Evolutionary conservation across 92 coral and sea anemone species (phyloP).

Genomic region (Siderastrea radians): DNA sequence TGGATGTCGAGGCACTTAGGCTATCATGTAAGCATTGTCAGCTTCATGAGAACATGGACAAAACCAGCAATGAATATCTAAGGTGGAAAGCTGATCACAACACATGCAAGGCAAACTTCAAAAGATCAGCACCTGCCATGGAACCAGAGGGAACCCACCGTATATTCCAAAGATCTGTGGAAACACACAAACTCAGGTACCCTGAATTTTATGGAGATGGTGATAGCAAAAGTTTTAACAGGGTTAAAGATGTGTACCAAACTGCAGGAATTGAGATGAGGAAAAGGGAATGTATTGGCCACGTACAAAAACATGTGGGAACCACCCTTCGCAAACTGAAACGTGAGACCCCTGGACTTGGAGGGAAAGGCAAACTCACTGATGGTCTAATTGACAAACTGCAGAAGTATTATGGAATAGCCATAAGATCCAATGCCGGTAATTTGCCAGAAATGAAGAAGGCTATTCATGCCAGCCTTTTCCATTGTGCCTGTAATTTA

Average conservation of each 20-base stretch:
- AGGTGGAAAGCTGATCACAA: too few relatives aligned
- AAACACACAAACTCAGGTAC: too few relatives aligned
- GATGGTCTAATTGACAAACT: conserved; percentile 50
- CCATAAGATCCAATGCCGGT: conserved; percentile 50
- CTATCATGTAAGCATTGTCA: not conserved
- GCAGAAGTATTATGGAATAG: not conserved
- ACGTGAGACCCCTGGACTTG: conserved; percentile 45
- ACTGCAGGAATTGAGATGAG: not conserved
- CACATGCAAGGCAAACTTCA: conserved; percentile 42
- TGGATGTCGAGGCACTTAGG: conserved; percentile 40
- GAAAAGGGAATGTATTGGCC: not conserved
- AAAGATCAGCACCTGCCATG: conserved; percentile 67
- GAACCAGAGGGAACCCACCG: too few relatives aligned
- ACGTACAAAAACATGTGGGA: conserved; percentile 63
- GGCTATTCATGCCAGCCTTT: conserved; percentile 62
- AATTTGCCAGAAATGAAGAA: conserved; percentile 46
- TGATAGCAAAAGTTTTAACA: conserved; percentile 53
- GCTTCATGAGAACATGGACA: conserved; percentile 13
- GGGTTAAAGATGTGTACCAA: conserved; percentile 11
- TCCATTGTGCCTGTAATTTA: conserved; percentile 62
- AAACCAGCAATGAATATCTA: too few relatives aligned
- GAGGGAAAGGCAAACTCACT: conserved; percentile 66
- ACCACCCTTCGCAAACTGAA: conserved; percentile 61
- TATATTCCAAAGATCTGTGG: too few relatives aligned
- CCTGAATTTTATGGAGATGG: too few relatives aligned